These are phyloP conservation scores for Drusus annulatus DNA, from an alignment of 1,140 invertebrate species.

Conservation along the genomic window DNA sequence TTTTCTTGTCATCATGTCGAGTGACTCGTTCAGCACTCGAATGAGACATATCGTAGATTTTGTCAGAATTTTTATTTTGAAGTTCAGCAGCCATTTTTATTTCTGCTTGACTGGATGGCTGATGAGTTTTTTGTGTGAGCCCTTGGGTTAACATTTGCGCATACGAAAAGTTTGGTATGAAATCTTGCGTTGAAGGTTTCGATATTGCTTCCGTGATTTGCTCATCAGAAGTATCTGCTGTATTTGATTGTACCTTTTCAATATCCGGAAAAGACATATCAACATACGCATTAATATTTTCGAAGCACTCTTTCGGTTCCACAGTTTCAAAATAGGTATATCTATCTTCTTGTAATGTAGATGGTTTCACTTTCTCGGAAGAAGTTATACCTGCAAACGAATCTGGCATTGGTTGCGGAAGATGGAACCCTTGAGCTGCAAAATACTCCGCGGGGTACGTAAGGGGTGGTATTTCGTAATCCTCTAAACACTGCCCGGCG, in stretches of 20 bases:
- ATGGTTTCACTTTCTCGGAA: conserved; percentile 11
- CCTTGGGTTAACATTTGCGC: conserved; percentile 82
- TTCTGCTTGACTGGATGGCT: conserved; percentile 71
- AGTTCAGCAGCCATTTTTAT: background rate
- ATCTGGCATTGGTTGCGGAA: conserved; percentile 56
- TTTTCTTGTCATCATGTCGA: conserved; percentile 57
- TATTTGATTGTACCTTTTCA: background rate
- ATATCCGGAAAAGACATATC: background rate
- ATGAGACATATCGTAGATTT: conserved; percentile 60
- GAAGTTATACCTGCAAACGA: conserved; percentile 35
- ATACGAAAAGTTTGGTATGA: conserved; percentile 74
- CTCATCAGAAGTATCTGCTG: background rate
- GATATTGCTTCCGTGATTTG: background rate
- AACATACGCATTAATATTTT: conserved; percentile 20
- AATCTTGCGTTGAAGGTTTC: conserved; percentile 53
- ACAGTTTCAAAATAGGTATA: background rate
- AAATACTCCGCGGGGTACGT: conserved; percentile 56
- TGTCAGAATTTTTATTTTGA: background rate
- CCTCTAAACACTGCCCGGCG: conserved; percentile 23
- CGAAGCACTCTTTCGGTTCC: background rate
- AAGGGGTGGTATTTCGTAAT: conserved; percentile 55
- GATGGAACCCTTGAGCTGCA: conserved; percentile 57
- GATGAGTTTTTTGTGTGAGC: conserved; percentile 69
- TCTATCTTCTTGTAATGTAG: background rate
- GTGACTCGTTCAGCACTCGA: conserved; percentile 62